Conservation (phyloP, 2,888 invertebrate genomes). For the Zaprionus obscuricornis region DNA sequence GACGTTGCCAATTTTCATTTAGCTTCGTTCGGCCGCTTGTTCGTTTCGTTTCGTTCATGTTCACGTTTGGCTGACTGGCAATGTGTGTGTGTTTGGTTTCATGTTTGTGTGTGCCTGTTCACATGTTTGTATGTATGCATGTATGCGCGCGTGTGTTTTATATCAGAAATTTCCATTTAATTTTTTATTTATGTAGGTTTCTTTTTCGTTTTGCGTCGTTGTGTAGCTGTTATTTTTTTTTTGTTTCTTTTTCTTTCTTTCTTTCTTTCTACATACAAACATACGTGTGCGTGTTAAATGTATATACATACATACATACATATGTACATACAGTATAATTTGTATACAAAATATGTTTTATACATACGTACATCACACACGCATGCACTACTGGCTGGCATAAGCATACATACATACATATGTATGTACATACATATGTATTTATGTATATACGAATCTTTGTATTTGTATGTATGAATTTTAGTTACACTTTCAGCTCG, state of each 20-base stretch:
- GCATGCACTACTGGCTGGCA: background rate
- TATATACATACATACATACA: too few relatives aligned
- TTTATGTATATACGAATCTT: background rate
- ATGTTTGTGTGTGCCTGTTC: constrained; percentile 6
- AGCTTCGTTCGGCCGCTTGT: constrained; percentile 6
- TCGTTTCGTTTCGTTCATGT: constrained; percentile 41
- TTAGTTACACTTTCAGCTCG: constrained; percentile 1
- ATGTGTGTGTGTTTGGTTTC: constrained; percentile 9
- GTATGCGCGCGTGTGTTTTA: constrained; percentile 53
- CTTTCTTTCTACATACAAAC: too few relatives aligned
- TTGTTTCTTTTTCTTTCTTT: background rate
- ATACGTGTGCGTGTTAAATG: too few relatives aligned
- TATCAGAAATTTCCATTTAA: constrained; percentile 78
- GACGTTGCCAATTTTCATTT: constrained; percentile 65
- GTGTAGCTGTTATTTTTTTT: constrained; percentile 32
- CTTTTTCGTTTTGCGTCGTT: constrained; percentile 66
- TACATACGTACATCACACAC: background rate
- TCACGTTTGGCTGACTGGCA: constrained; percentile 45
- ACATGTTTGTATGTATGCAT: background rate
- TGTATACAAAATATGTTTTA: background rate
- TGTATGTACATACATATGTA: background rate
- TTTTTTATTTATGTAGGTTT: constrained; percentile 71
- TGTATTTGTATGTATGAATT: background rate
- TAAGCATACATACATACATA: background rate
- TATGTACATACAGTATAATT: constrained; percentile 1